phyloP scores from a whole-genome alignment of 2,797 vertebrate genomes.

The Tachyglossus aculeatus region DNA sequence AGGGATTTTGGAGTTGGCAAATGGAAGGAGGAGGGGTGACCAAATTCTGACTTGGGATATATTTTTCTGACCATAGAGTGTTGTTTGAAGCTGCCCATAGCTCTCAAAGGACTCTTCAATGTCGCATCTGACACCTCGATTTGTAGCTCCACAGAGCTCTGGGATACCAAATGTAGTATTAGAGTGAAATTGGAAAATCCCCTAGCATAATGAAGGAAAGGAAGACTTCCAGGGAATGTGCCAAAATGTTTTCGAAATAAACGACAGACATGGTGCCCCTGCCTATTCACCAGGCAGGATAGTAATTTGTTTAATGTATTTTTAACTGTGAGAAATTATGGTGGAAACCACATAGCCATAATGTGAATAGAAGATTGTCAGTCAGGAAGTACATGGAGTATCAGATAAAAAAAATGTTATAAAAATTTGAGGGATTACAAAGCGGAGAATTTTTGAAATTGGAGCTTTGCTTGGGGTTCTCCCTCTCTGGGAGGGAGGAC shows the following conservation, averaged over 20 bases:
- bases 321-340: constrained; percentile 65
- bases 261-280: constrained; percentile 55
- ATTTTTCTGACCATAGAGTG: background rate
- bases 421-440: constrained; percentile 57
- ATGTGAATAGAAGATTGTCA: constrained; percentile 68
- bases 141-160: background rate
- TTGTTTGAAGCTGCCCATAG: background rate
- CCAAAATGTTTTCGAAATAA: constrained; percentile 73
- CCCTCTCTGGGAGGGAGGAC: constrained; percentile 43
- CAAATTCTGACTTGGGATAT: background rate
- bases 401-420: constrained; percentile 56
- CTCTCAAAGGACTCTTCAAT: background rate
- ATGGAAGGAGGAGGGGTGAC: background rate
- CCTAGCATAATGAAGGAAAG: constrained; percentile 8
- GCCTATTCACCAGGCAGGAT: constrained; percentile 60
- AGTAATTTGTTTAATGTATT: constrained; percentile 71
- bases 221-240: constrained; percentile 54
- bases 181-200: constrained; percentile 30
- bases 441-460: constrained; percentile 45
- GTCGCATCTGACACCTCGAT: background rate
- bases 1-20: background rate
- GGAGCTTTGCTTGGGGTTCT: constrained; percentile 36
- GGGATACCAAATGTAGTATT: constrained; percentile 4
- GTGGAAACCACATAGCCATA: constrained; percentile 65
- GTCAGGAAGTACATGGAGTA: constrained; percentile 46